Percentiles rank a stretch among this genome's conserved stretches.
These are phyloP conservation scores for Zaprionus ornatus DNA, from an alignment of 1,140 invertebrate species.

Conservation along the genomic window DNA sequence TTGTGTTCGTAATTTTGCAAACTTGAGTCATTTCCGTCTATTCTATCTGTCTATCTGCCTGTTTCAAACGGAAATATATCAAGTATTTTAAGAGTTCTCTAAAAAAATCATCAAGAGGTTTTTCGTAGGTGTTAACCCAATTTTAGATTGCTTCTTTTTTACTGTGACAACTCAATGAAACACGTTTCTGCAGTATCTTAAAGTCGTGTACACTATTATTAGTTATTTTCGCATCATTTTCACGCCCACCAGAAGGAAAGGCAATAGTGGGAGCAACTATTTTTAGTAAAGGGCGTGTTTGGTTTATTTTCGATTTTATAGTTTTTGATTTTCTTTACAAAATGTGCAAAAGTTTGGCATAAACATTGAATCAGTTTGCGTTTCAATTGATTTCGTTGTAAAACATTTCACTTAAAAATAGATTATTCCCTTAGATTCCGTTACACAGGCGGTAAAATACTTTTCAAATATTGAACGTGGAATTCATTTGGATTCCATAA, in stretches of 20 bases:
- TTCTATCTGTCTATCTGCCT: neutral
- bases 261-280: slow-evolving; percentile 44
- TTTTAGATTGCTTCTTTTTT: too few species aligned
- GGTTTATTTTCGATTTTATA: slow-evolving; percentile 69
- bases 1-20: neutral
- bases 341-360: slow-evolving; percentile 65
- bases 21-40: slow-evolving; percentile 1
- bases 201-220: neutral
- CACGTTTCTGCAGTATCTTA: neutral
- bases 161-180: neutral
- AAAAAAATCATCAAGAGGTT: too few species aligned
- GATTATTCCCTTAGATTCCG: neutral
- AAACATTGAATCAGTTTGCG: slow-evolving; percentile 59
- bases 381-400: slow-evolving; percentile 47
- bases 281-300: slow-evolving; percentile 75
- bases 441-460: neutral
- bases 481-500: neutral
- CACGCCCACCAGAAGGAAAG: slow-evolving; percentile 4
- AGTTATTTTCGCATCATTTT: neutral
- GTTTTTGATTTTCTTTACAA: slow-evolving; percentile 57
- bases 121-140: neutral
- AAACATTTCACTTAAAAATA: slow-evolving; percentile 58
- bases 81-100: neutral
- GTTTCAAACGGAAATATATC: neutral
- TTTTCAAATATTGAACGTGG: neutral